Base-by-base conservation (phyloP, 1,140 invertebrate species). In the Caenorhabditis tropicalis region DNA sequence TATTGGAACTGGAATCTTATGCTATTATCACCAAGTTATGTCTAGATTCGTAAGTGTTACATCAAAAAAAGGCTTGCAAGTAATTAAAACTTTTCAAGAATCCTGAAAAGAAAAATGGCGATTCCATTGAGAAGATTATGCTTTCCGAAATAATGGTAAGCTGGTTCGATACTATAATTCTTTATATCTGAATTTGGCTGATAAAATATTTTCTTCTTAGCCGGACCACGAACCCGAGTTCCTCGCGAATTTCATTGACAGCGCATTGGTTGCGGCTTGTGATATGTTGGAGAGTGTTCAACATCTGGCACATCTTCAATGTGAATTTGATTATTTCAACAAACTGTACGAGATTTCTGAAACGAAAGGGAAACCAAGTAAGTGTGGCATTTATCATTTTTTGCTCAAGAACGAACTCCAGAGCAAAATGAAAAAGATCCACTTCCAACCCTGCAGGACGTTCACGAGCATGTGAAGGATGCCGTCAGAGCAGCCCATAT, bases 231-330 rank as follows among this genome's bases (percentile, higher is more conserved):
- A 74, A 24, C 21, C 36, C 21, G 36, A 74, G n/a, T 74, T 46
- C 9, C 36, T 74, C 6, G n/a, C 19, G 7, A n/a, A 74, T 15
- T 43, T 74, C n/a, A 21, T 74, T 7, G 36, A 74, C 5, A 74
- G 36, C 29, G 65, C 33, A n/a, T 7, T 43, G 4, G 24, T 74
- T 43, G 65, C 36, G 2, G 33, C 36, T 10, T 43, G 36, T 74
- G 65, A 74, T 15, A 74, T 43, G 3, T n/a, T 74, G 9, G 65
- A 74, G 33, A 27, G 65, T 74, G 65, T 43, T 33, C 65, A 74
- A 24, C 33, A 74, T 74, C 10, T 74, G 5, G n/a, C 65, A 43
- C 33, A 74, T 12, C 21, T 74, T 24, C 19, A 43, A 10, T 27
- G 15, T 1, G 12, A 74, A 24, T 43, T 74, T n/a, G 65, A 74